phyloP scores from a whole-genome alignment of 1,140 invertebrate species.

The Holotrichia oblita region DNA sequence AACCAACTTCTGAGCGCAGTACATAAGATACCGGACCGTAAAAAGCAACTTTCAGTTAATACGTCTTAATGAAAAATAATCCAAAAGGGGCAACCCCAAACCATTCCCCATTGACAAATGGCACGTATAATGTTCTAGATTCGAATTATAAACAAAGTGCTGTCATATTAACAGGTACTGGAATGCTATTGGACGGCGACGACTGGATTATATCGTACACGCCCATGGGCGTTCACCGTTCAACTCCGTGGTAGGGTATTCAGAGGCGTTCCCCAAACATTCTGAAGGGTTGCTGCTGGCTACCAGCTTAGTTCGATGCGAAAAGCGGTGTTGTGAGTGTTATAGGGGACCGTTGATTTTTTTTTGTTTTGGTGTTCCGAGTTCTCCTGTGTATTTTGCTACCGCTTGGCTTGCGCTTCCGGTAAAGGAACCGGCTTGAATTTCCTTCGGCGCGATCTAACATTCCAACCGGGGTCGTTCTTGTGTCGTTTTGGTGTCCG shows the following conservation, averaged over 20 bases:
- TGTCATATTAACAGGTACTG: constrained; percentile 35
- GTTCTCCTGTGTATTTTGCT: background rate
- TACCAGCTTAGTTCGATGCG: constrained; percentile 26
- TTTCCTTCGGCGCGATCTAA: background rate
- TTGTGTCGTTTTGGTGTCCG: constrained; percentile 28
- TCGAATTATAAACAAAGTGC: constrained; percentile 37
- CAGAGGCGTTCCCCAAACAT: constrained; percentile 2
- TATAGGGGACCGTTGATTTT: constrained; percentile 20
- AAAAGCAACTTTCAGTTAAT: constrained; percentile 24
- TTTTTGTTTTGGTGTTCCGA: constrained; percentile 7
- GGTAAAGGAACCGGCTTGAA: background rate
- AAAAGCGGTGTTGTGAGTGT: background rate
- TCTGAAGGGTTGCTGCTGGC: constrained; percentile 34
- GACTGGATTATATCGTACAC: constrained; percentile 21
- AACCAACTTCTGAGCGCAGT: background rate
- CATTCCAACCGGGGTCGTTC: background rate
- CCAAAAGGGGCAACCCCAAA: constrained; percentile 35
- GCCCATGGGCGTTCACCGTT: constrained; percentile 36
- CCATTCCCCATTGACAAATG: constrained; percentile 34
- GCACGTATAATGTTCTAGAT: constrained; percentile 32
- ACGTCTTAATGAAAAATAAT: constrained; percentile 31
- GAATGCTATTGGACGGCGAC: background rate
- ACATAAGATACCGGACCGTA: constrained; percentile 6
- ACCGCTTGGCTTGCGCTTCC: background rate
- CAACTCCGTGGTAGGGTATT: constrained; percentile 14